Evolutionary conservation across 2,113 vertebrate genomes (phyloP).

Genomic region (Gasterosteus nipponicus): DNA sequence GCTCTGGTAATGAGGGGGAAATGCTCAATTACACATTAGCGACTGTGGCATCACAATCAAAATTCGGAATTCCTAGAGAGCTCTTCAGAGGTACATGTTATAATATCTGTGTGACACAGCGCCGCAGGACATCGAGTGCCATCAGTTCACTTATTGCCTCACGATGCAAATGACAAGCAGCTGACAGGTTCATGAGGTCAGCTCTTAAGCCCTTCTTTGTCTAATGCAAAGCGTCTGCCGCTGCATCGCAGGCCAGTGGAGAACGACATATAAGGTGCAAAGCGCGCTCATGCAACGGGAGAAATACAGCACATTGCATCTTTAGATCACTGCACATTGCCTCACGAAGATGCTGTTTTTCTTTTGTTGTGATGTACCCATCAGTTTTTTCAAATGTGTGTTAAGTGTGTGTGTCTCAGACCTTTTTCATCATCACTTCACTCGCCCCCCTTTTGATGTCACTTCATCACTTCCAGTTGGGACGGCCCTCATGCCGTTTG

Average conservation of each 20-base stretch:
- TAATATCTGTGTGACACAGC: slow-evolving; percentile 1
- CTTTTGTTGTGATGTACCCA: neutral
- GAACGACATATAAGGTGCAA: neutral
- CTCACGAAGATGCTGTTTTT: too few relatives aligned
- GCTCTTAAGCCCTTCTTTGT: slow-evolving; percentile 32
- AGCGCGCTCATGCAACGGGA: neutral
- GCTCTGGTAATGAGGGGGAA: neutral
- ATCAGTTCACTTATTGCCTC: slow-evolving; percentile 21
- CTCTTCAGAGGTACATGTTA: neutral
- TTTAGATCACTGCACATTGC: neutral
- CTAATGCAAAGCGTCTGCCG: slow-evolving; percentile 49
- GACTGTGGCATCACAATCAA: neutral
- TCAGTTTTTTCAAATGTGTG: neutral
- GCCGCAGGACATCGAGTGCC: slow-evolving; percentile 4
- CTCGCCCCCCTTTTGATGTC: slow-evolving; percentile 12
- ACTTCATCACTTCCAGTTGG: slow-evolving; percentile 13
- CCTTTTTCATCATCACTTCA: slow-evolving; percentile 10
- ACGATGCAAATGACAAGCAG: slow-evolving; percentile 57
- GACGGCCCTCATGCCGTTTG: neutral
- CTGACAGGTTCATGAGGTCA: neutral
- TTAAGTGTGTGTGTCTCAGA: neutral
- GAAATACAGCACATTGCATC: neutral
- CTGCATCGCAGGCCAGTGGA: neutral
- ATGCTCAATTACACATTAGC: neutral
- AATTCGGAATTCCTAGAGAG: slow-evolving; percentile 21